Evolutionary conservation across 2,113 vertebrate species (phyloP).

Genomic region (Chlamydotis undulata): DNA sequence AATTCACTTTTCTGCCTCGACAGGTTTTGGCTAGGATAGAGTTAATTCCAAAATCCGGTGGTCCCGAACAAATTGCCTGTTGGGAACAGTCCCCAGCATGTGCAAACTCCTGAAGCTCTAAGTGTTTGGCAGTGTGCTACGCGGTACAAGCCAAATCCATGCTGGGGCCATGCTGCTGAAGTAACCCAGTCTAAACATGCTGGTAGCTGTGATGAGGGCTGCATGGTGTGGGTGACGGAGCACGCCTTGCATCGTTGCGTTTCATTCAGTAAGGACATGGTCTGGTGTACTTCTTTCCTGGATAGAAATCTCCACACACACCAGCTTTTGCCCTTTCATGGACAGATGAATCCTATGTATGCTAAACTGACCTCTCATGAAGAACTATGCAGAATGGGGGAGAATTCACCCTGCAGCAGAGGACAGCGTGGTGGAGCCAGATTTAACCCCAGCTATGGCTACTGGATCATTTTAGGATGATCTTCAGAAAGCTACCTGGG

Average conservation of each 20-base stretch:
- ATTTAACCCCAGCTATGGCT: background rate
- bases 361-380: background rate
- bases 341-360: background rate
- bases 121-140: background rate
- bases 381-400: background rate
- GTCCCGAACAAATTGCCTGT: background rate
- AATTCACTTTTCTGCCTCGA: background rate
- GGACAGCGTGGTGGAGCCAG: background rate
- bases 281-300: background rate
- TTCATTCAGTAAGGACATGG: accelerated
- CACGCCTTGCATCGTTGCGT: accelerated
- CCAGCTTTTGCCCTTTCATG: background rate
- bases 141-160: background rate
- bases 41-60: background rate
- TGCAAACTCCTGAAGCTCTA: background rate
- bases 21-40: background rate
- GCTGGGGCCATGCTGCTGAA: background rate
- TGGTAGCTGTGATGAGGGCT: background rate
- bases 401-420: background rate
- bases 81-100: background rate
- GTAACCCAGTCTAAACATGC: background rate
- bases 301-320: too few species aligned
- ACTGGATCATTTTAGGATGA: background rate
- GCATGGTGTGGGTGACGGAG: background rate
- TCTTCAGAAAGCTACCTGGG: background rate